Percentiles rank a stretch among this genome's conserved stretches.
Conservation (phyloP, 2,888 invertebrate genomes). For the Torymus aiolomorphi region DNA sequence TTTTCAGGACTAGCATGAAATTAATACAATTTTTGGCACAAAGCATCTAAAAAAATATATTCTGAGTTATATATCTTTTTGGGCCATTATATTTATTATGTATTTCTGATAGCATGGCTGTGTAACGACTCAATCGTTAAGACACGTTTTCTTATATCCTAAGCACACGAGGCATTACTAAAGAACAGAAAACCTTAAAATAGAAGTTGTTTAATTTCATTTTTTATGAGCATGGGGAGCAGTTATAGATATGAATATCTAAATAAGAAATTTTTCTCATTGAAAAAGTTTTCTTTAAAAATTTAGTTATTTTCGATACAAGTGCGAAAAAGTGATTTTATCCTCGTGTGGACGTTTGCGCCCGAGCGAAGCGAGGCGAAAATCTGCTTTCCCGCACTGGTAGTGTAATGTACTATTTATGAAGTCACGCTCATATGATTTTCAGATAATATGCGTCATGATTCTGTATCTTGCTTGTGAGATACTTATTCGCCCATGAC, state of each 20-base stretch:
- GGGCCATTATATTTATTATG: constrained; percentile 14
- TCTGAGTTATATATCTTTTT: constrained; percentile 19
- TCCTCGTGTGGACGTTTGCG: no score
- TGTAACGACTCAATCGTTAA: constrained; percentile 29
- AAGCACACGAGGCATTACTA: constrained; percentile 30
- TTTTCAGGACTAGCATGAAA: constrained; percentile 2
- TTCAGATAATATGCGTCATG: not conserved
- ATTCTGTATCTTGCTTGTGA: not conserved
- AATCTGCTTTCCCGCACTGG: no score
- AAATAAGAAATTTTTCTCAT: no score
- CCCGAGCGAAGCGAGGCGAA: no score
- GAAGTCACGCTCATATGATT: no score
- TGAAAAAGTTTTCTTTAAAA: no score
- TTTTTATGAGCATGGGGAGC: constrained; percentile 27
- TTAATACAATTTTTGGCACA: constrained; percentile 10
- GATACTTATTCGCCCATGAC: constrained; percentile 18
- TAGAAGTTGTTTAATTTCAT: constrained; percentile 11
- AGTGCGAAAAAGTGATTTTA: no score
- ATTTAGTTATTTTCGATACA: no score
- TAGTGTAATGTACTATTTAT: no score
- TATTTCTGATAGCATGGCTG: constrained; percentile 34
- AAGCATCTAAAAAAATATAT: constrained; percentile 40
- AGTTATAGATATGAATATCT: no score
- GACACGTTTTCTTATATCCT: constrained; percentile 25
- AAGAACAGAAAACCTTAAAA: constrained; percentile 6